phyloP scores from a whole-genome alignment of 2,888 invertebrate species.

The Cactoblastis cactorum region DNA sequence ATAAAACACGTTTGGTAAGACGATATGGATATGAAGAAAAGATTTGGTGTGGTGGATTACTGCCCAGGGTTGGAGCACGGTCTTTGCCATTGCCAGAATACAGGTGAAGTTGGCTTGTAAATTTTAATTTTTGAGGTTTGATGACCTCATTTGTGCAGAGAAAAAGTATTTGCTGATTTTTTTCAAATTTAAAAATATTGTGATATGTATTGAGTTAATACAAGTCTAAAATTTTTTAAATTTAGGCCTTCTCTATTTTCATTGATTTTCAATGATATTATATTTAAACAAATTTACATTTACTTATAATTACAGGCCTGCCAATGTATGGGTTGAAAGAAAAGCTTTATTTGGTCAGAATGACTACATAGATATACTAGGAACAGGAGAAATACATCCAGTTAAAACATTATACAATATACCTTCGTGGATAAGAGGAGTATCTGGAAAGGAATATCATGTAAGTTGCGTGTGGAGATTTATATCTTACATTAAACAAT shows the following conservation, averaged over 20 bases:
- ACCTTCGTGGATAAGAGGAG: constrained; percentile 94
- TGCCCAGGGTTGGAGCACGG: constrained; percentile 82
- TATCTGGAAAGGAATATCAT: constrained; percentile 90
- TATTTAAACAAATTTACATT: not conserved
- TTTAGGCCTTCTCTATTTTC: too few species aligned
- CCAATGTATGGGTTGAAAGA: constrained; percentile 86
- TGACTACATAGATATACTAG: constrained; percentile 97
- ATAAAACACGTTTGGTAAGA: constrained; percentile 81
- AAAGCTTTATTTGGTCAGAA: constrained; percentile 95
- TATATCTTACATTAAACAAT: too few species aligned
- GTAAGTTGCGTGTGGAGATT: too few species aligned
- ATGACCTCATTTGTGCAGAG: too few species aligned
- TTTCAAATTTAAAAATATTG: too few species aligned
- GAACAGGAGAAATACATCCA: constrained; percentile 89
- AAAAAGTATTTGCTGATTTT: too few species aligned
- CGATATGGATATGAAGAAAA: constrained; percentile 86
- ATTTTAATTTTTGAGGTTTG: too few species aligned
- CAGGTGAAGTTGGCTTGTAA: constrained; percentile 40
- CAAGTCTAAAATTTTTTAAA: too few species aligned
- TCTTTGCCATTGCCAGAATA: constrained; percentile 84
- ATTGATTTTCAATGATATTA: not conserved
- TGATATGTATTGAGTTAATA: too few species aligned
- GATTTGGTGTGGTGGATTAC: constrained; percentile 82
- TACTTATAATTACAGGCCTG: constrained; percentile 74
- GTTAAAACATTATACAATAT: constrained; percentile 90